A percentile compares a stretch with the other conserved stretches of the same genome.
Conservation (phyloP, 2,888 invertebrate genomes). For the Pantelozetes paolii region DNA sequence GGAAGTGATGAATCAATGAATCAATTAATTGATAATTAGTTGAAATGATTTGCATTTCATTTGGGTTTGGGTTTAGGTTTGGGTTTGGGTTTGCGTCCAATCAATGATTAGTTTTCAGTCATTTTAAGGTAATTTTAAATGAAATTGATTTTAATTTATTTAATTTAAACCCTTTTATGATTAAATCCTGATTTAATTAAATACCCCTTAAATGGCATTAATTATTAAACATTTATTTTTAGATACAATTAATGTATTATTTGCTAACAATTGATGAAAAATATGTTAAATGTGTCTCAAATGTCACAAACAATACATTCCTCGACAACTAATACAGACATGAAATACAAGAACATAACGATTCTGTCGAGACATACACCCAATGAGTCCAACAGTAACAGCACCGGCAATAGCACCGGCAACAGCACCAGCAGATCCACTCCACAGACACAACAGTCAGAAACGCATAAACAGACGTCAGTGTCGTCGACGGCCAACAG, state of each 20-base stretch:
- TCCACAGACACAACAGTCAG: neutral
- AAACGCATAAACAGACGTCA: neutral
- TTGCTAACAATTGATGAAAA: neutral
- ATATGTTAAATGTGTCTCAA: conserved; percentile 6
- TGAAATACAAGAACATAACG: conserved; percentile 24
- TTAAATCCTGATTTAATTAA: too few relatives aligned
- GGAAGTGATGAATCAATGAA: neutral
- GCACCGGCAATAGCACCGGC: too few relatives aligned
- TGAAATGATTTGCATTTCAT: neutral
- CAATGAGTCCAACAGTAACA: too few relatives aligned
- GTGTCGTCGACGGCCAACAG: neutral
- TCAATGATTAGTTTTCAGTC: neutral
- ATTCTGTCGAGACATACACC: neutral
- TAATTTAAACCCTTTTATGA: too few relatives aligned
- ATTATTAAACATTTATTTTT: neutral
- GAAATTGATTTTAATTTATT: too few relatives aligned
- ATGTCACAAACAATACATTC: neutral
- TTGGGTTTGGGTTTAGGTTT: neutral
- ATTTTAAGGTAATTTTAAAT: too few relatives aligned
- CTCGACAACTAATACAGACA: neutral
- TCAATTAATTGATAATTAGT: neutral
- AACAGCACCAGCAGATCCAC: neutral
- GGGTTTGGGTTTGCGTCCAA: neutral
- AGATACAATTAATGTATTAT: neutral
- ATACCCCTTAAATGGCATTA: too few relatives aligned